Base-by-base conservation (phyloP, 2,113 vertebrate species). In the Rhinopithecus roxellana region DNA sequence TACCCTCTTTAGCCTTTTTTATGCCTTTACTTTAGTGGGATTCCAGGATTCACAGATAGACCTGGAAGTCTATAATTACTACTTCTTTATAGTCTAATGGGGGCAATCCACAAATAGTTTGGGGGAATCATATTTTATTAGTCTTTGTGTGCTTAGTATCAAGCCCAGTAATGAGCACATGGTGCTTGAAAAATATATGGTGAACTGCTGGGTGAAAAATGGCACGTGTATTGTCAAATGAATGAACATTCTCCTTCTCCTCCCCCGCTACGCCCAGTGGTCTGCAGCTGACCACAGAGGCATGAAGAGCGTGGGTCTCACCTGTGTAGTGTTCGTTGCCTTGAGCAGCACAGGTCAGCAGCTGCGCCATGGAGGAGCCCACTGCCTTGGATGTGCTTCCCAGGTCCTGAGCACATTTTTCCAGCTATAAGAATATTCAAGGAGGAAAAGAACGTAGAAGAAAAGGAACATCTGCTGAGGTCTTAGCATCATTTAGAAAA, bases 321-420 rank as follows among this genome's bases (percentile, higher is more conserved):
- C 99, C 99, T 99, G 99, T 99, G 94, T 99, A 99, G 97, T 99
- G 99, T 97, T 99, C 99, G 0, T 99, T 99, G 95, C 99, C 99
- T 97, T 99, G 99, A 22, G 99, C 99, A 50, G 99, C 99, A 95
- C 99, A 99, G 45, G 99, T 99, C 92, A 99, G 98, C 91, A 99
- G 91, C 98, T 99, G 99, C 0, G 99, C 99, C 99, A 99, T 99
- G 35, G 99, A 99, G 2, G 99, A 99, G 35, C 99, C 99, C 0
- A 99, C 99, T 5, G 99, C 99, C 98, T 99, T 99, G 2, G 99
- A 99, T 0, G 99, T 99, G 94, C 99, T 99, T 85, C 99, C 99
- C 94, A 99, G 98, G 97, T 99, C 99, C 98, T 99, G 99, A 69
- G 99, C 99, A 86, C 99, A 99, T 96, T 99, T 99, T 98, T 99